Evolutionary conservation across 1,140 invertebrate genomes (phyloP), one percentile per base, ranked within the genome.

Genomic region (Ganaspis sp.): DNA sequence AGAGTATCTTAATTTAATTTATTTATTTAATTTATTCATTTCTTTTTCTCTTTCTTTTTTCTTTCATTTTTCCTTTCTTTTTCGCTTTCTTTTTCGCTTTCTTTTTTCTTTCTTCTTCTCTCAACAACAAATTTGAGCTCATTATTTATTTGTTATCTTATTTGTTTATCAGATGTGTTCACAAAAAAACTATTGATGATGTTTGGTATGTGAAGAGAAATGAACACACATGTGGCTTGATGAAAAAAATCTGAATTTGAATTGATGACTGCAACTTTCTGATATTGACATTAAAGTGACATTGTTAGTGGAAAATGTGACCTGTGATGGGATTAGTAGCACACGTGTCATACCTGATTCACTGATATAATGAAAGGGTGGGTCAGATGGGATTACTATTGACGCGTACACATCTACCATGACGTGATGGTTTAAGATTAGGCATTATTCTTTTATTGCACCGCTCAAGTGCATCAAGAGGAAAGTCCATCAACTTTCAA

Each of bases 371-470:
- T 12, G 26, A 64, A 64, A 64, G 58, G 58, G 23, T 29, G 12
- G 58, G 58, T 49, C 45, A 49, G 45, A 49, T 49, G 45, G 45
- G n/a, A 49, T 49, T 49, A 49, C 45, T 49, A 49, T 49, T 49
- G 45, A 49, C 17, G 42, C 12, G n/a, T n/a, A 45, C 42, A 45
- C 17, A 49, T 17, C 17, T 49, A 49, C 15, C 8, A 49, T 49
- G 45, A 49, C 45, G 45, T 49, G 45, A 49, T 49, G 45, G 45
- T 4, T 49, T 49, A 49, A 49, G 45, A 49, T 49, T 49, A 45
- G n/a, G 12, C 12, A 45, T 45, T 45, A 45, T 49, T 49, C 45
- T 49, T 49, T 49, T 49, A 49, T 49, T 49, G n/a, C 8, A 17
- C n/a, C 17, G n/a, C n/a, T 17, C 17, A 49, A 49, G 45, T 49